Conservation (phyloP, 2,888 invertebrate species). For the Cephonodes hylas region DNA sequence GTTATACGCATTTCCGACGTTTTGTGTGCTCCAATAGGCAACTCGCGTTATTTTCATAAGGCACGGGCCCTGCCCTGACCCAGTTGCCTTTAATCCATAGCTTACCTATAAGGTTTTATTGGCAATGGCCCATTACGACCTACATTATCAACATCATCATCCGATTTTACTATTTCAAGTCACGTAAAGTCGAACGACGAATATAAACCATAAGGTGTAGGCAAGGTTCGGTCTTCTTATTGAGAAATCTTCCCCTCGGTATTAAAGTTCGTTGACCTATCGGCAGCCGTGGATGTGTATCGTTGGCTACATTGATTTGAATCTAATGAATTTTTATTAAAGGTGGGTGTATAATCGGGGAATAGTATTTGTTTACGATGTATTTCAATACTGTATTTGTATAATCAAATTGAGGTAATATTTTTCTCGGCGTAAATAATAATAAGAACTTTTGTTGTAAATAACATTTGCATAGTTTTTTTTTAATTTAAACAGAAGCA, state of each 20-base stretch:
- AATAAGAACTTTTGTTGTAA: background rate
- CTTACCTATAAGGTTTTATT: slow-evolving; percentile 81
- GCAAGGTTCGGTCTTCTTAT: slow-evolving; percentile 37
- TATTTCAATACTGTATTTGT: background rate
- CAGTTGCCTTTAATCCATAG: slow-evolving; percentile 79
- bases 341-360: background rate
- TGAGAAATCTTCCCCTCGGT: slow-evolving; percentile 39
- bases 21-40: slow-evolving; percentile 49
- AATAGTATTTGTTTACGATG: background rate
- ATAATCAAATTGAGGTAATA: background rate
- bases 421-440: background rate
- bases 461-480: background rate
- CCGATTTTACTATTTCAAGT: slow-evolving; percentile 81
- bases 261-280: slow-evolving; percentile 41
- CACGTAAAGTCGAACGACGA: slow-evolving; percentile 78
- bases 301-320: background rate
- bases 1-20: slow-evolving; percentile 50
- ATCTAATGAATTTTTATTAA: background rate
- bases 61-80: slow-evolving; percentile 74
- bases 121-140: slow-evolving; percentile 79
- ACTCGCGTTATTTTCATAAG: slow-evolving; percentile 69
- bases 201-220: slow-evolving; percentile 70
- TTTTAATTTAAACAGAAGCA: background rate
- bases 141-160: slow-evolving; percentile 81
- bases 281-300: background rate